Evolutionary conservation across 1,140 invertebrate species (phyloP), one percentile per base, ranked within the genome.

Genomic region (Drosophila mayri): DNA sequence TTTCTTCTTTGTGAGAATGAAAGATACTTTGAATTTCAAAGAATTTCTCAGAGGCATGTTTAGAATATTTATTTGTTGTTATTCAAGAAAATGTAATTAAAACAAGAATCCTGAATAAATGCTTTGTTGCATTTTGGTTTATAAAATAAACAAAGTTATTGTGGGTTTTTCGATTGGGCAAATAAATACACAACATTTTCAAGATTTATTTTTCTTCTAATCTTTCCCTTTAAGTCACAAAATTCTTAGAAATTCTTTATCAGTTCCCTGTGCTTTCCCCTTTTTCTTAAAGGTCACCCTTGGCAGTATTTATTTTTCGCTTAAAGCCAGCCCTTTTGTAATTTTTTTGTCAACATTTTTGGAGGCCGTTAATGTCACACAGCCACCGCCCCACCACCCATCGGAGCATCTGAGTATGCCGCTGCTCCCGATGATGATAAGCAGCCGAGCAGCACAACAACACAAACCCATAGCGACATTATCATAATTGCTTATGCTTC

Each of bases 401-500:
- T 58, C 4, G 20, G 4, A 38, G 52, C 60, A 43, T 64, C 60
- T 46, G 46, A 22, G 60, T 41, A 37, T 63, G 58, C 30, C 35
- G 47, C 30, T 40, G 47, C 47, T 55, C 52, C 20, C 18, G 37
- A 38, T 43, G 74, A 83, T 85, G 82, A 88, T 87, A 88, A 87
- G 84, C 76, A 40, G 61, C 61, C 25, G 50, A 81, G 16, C 60
- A 87, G 66, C 68, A 55, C 86, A 90, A 79, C 60, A 87, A 70
- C 68, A 60, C 86, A 90, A 81, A 90, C 73, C 75, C 52, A 59
- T 78, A 59, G 4, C 80, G 81, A 81, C 85, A 90, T 88, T 88
- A 88, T 88, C 85, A 88, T 88, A 90, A 88, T 88, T 88, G 85
- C 75, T 90, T 90, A 88, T 90, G 85, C 85, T 90, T 88, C 85